Percentiles rank a stretch among this genome's conserved stretches.
Evolutionary conservation across 2,888 invertebrate species (phyloP).

Genomic region (Leptopilina myrica): DNA sequence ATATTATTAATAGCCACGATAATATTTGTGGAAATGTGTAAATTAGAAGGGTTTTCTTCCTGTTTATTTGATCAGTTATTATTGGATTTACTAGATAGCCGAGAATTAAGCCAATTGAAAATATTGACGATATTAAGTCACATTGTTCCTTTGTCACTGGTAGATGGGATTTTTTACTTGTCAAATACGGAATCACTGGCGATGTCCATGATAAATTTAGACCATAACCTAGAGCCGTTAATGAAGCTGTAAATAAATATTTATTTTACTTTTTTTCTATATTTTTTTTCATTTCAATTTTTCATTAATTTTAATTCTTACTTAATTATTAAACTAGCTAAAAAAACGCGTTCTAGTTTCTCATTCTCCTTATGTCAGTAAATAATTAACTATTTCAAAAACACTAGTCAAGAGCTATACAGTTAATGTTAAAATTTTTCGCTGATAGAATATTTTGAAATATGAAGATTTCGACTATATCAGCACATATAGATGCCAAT

Average conservation of each 20-base stretch:
- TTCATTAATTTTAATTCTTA: not conserved
- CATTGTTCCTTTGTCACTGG: constrained; percentile 64
- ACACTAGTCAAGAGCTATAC: no score
- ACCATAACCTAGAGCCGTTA: constrained; percentile 18
- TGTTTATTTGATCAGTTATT: constrained; percentile 66
- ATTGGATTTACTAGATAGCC: constrained; percentile 66
- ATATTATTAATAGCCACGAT: constrained; percentile 68
- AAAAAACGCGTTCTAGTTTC: no score
- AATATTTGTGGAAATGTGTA: constrained; percentile 66
- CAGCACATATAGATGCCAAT: no score
- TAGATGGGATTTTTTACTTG: constrained; percentile 60
- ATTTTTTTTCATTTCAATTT: not conserved
- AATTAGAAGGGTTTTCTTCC: constrained; percentile 65
- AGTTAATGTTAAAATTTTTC: no score
- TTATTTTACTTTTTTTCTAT: no score
- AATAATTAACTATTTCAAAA: no score
- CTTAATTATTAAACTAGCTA: no score
- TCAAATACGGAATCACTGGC: constrained; percentile 67
- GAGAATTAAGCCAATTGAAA: constrained; percentile 66
- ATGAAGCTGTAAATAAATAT: not conserved
- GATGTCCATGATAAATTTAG: constrained; percentile 66
- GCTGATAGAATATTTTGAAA: no score
- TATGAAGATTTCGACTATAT: no score
- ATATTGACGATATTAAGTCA: constrained; percentile 69
- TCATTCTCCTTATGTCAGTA: no score